Evolutionary conservation across 2,797 vertebrate species (phyloP).

Genomic region (Morus bassanus): DNA sequence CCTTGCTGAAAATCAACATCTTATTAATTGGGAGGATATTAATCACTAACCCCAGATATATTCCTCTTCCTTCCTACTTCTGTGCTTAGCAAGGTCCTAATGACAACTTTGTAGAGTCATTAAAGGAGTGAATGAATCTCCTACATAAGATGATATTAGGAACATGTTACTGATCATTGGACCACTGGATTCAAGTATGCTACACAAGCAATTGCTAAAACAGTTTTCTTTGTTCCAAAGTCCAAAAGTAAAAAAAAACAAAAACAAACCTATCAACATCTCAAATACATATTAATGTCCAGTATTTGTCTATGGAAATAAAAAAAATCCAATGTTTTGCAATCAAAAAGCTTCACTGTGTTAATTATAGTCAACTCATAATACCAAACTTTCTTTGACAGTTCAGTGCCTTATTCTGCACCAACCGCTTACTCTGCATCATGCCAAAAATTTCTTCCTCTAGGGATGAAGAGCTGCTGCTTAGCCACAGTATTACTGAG

Average conservation of each 20-base stretch:
- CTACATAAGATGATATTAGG: neutral
- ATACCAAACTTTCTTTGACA: neutral
- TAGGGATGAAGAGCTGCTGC: neutral
- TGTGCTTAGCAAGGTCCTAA: neutral
- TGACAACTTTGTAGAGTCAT: neutral
- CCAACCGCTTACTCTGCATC: neutral
- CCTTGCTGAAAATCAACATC: neutral
- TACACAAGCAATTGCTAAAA: neutral
- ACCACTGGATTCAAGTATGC: neutral
- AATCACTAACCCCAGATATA: neutral
- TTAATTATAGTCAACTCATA: neutral
- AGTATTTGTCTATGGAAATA: neutral
- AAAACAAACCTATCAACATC: neutral
- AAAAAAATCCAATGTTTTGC: neutral
- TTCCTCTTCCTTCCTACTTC: neutral
- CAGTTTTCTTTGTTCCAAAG: neutral
- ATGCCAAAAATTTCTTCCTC: neutral
- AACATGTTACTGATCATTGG: neutral
- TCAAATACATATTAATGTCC: neutral
- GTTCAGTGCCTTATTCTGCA: neutral
- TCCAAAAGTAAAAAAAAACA: neutral
- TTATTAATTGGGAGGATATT: neutral
- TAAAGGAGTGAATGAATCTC: neutral
- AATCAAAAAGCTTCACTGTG: neutral
- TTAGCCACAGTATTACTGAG: neutral